Evolutionary conservation across 2,797 vertebrate species (phyloP).

Genomic region (Xenopus petersii): DNA sequence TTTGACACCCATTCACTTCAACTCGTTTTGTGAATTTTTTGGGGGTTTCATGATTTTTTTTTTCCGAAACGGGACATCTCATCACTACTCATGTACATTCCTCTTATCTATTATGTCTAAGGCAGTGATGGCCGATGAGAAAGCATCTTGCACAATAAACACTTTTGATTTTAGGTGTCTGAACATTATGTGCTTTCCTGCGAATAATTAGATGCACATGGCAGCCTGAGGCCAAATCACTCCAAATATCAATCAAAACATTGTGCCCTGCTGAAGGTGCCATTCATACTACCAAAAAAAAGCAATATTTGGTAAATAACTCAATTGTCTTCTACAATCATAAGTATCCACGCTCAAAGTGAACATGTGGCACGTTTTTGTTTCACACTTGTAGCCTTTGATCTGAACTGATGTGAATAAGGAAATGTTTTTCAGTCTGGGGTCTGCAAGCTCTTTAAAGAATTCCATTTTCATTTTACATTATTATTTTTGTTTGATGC

Average conservation of each 20-base stretch:
- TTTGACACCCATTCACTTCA: too few relatives aligned
- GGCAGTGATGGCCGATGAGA: too few relatives aligned
- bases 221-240: conserved; percentile 1
- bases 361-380: background rate
- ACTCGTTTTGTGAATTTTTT: too few relatives aligned
- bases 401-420: background rate
- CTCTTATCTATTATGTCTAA: background rate
- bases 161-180: background rate
- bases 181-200: conserved; percentile 5
- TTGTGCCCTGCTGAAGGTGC: background rate
- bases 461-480: too few relatives aligned
- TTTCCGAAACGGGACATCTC: too few relatives aligned
- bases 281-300: background rate
- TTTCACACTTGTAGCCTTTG: background rate
- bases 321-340: background rate
- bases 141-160: background rate
- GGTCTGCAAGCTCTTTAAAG: too few relatives aligned
- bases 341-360: background rate
- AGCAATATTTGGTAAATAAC: background rate
- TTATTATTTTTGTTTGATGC: too few relatives aligned
- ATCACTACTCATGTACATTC: too few relatives aligned
- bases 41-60: too few relatives aligned
- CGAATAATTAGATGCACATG: conserved; percentile 13
- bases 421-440: too few relatives aligned
- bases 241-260: background rate